phyloP scores from a whole-genome alignment of 2,888 invertebrate genomes.

The Thumatha senex region DNA sequence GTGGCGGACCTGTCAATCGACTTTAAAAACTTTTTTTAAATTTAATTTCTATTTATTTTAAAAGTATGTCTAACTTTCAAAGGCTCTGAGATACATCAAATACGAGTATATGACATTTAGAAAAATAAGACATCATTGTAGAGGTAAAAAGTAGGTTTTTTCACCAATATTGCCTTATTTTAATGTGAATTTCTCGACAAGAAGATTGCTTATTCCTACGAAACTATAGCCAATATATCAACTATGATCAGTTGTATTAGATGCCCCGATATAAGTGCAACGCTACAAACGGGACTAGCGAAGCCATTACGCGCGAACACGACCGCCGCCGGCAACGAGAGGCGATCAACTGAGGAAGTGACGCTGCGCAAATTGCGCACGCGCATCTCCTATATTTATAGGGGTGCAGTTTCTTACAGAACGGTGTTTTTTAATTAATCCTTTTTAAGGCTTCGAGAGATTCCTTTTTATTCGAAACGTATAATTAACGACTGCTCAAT shows the following conservation, averaged over 20 bases:
- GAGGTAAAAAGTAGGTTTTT: background rate
- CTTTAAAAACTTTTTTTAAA: too few relatives aligned
- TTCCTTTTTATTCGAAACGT: constrained; percentile 25
- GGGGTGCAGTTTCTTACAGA: constrained; percentile 52
- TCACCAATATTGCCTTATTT: too few relatives aligned
- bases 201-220: too few relatives aligned
- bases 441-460: constrained; percentile 30
- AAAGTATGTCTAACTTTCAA: too few relatives aligned
- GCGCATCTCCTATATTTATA: constrained; percentile 29
- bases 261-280: constrained; percentile 37
- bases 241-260: constrained; percentile 26
- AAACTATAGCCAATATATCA: background rate
- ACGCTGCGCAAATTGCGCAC: constrained; percentile 36
- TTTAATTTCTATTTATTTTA: too few relatives aligned
- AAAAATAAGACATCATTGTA: too few relatives aligned
- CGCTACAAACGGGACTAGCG: constrained; percentile 52
- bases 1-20: too few relatives aligned
- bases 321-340: constrained; percentile 67
- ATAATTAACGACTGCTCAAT: constrained; percentile 17
- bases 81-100: too few relatives aligned
- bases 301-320: constrained; percentile 67
- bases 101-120: too few relatives aligned
- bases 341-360: constrained; percentile 70
- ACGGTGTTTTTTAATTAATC: constrained; percentile 37
- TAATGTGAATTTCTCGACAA: too few relatives aligned